Evolutionary conservation across 92 coral and sea anemone genomes (phyloP).

Genomic region (Phenganax subtilis): DNA sequence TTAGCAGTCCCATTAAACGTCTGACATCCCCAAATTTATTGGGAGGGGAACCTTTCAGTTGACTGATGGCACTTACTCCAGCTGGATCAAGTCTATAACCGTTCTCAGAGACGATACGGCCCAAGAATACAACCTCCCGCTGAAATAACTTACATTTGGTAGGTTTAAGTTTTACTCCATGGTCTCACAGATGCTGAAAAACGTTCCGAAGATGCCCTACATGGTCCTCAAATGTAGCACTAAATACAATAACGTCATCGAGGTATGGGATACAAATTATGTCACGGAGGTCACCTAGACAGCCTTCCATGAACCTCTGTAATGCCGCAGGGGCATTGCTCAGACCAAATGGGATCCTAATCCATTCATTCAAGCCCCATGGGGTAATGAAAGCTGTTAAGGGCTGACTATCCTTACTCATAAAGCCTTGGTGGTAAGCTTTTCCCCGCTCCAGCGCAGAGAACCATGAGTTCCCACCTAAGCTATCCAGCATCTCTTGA

Average conservation of each 20-base stretch:
- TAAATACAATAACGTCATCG: neutral
- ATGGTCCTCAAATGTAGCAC: slow-evolving; percentile 50
- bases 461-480: no score
- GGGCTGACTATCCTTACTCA: no score
- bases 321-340: no score
- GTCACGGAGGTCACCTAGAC: no score
- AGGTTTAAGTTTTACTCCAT: slow-evolving; percentile 59
- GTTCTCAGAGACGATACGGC: slow-evolving; percentile 49
- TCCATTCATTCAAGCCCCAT: no score
- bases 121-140: slow-evolving; percentile 51
- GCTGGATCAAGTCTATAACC: slow-evolving; percentile 52
- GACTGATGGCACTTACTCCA: slow-evolving; percentile 44
- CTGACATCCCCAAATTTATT: slow-evolving; percentile 51
- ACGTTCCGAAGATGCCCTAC: slow-evolving; percentile 47
- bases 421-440: no score
- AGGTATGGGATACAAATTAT: no score
- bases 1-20: slow-evolving; percentile 54
- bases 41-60: slow-evolving; percentile 46
- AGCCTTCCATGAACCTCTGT: no score
- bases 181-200: slow-evolving; percentile 46
- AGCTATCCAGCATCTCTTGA: no score
- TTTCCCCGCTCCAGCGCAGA: no score
- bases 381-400: no score
- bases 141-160: slow-evolving; percentile 49
- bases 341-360: no score